phyloP scores from a whole-genome alignment of 1,140 invertebrate genomes.

The Drosophila gunungcola region DNA sequence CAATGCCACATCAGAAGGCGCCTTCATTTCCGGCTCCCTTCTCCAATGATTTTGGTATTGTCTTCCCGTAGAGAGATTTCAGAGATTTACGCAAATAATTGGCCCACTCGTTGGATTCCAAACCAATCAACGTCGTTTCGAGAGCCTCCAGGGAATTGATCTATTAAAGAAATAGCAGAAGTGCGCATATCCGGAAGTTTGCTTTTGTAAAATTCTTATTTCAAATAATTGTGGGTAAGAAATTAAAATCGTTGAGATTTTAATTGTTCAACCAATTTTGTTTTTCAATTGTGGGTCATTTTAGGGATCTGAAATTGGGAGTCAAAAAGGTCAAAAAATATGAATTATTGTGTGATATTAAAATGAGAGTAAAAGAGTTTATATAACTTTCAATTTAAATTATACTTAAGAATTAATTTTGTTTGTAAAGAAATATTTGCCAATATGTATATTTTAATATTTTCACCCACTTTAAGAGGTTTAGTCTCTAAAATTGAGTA shows the following conservation, averaged over 20 bases:
- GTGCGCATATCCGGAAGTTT: constrained; percentile 26
- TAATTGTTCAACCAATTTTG: constrained; percentile 1
- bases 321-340: too few species aligned
- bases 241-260: constrained; percentile 2
- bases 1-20: constrained; percentile 68
- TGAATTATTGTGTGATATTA: too few species aligned
- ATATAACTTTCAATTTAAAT: too few species aligned
- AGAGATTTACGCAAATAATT: constrained; percentile 49
- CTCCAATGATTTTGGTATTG: constrained; percentile 19
- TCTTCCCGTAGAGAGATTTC: constrained; percentile 14
- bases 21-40: constrained; percentile 5
- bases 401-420: too few species aligned
- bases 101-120: constrained; percentile 44
- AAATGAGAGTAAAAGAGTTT: too few species aligned
- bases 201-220: constrained; percentile 19
- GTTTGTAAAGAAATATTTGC: too few species aligned
- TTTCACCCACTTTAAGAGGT: too few species aligned
- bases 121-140: constrained; percentile 35
- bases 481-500: too few species aligned
- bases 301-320: too few species aligned
- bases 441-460: too few species aligned
- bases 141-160: constrained; percentile 48
- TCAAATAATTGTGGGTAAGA: constrained; percentile 6
- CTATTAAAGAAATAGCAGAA: constrained; percentile 21
- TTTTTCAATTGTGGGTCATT: neutral